Conservation (phyloP, 2,797 vertebrate genomes). For the Phalanger gymnotis region DNA sequence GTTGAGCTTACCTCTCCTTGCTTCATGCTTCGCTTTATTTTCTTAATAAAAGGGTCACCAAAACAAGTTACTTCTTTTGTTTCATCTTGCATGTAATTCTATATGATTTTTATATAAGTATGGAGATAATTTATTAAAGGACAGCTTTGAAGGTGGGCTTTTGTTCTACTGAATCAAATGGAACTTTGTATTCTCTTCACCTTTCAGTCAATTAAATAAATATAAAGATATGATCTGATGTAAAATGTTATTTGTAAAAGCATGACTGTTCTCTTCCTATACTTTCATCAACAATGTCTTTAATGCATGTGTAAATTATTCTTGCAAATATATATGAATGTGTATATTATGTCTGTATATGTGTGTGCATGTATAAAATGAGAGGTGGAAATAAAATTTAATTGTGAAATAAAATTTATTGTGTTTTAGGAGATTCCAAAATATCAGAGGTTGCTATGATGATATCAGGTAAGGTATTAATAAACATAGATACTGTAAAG, state of each 20-base stretch:
- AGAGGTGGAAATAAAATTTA: background rate
- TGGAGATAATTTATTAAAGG: background rate
- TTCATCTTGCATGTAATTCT: background rate
- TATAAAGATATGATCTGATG: background rate
- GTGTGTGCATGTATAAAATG: background rate
- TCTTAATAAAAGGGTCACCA: background rate
- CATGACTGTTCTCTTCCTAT: background rate
- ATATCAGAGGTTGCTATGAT: background rate
- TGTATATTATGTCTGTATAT: background rate
- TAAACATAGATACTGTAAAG: background rate
- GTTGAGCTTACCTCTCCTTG: background rate
- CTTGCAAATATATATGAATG: background rate
- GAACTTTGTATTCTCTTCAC: background rate
- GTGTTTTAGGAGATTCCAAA: background rate
- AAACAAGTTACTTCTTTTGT: background rate
- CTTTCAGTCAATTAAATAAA: background rate
- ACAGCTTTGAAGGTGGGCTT: background rate
- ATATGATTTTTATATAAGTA: background rate
- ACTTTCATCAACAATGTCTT: background rate
- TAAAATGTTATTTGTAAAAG: background rate
- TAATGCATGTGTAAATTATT: background rate
- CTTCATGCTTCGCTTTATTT: background rate
- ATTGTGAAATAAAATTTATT: background rate
- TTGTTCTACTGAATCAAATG: background rate
- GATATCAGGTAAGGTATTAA: background rate